Evolutionary conservation across 2,113 vertebrate species (phyloP).

Genomic region (Lophius piscatorius): DNA sequence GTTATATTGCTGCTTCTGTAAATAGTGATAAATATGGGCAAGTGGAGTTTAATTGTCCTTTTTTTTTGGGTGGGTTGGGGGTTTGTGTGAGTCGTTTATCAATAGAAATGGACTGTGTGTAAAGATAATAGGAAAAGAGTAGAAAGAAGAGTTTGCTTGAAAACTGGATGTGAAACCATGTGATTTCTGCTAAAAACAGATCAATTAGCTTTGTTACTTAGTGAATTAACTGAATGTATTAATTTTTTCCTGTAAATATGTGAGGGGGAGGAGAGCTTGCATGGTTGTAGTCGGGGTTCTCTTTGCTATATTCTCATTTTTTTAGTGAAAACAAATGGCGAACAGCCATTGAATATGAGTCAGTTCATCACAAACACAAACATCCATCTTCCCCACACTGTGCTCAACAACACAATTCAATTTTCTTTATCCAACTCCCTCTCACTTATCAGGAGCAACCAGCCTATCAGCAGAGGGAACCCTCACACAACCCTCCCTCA

Average conservation of each 20-base stretch:
- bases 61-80: slow-evolving; percentile 41
- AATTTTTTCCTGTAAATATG: slow-evolving; percentile 83
- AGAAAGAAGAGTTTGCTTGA: slow-evolving; percentile 57
- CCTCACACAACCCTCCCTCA: slow-evolving; percentile 67
- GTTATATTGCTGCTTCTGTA: slow-evolving; percentile 80
- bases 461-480: slow-evolving; percentile 79
- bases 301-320: slow-evolving; percentile 65
- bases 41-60: slow-evolving; percentile 65
- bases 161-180: slow-evolving; percentile 75
- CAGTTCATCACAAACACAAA: slow-evolving; percentile 52
- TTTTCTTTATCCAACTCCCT: slow-evolving; percentile 74
- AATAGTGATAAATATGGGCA: slow-evolving; percentile 79
- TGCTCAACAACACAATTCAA: slow-evolving; percentile 66
- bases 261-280: slow-evolving; percentile 68
- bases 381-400: slow-evolving; percentile 63
- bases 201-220: slow-evolving; percentile 84
- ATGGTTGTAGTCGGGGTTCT: slow-evolving; percentile 68
- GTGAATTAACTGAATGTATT: slow-evolving; percentile 84
- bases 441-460: slow-evolving; percentile 76
- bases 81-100: slow-evolving; percentile 61
- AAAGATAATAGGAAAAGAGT: slow-evolving; percentile 47
- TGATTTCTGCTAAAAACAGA: slow-evolving; percentile 80
- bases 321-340: slow-evolving; percentile 44
- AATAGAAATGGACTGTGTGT: slow-evolving; percentile 54
- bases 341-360: slow-evolving; percentile 67